Evolutionary conservation across 2,888 invertebrate genomes (phyloP), one percentile per base, ranked within the genome.

Genomic region (Epicampocera succincta): DNA sequence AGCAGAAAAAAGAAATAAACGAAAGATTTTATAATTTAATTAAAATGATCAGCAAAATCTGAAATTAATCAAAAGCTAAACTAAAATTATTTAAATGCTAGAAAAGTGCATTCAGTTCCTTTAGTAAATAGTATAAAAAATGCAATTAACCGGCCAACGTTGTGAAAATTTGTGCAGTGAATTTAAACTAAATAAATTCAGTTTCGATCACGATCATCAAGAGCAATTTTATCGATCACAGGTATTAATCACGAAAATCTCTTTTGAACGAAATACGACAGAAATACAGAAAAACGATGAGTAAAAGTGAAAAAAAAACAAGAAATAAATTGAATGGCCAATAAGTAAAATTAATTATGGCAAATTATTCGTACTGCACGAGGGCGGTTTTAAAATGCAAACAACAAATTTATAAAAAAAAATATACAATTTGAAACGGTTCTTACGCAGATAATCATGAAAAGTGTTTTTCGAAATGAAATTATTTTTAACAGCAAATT

Each of bases 201-300:
- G 90, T 29, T 90, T 90, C 56, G 84, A 87, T 56, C 88, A 87
- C 76, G 84, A 84, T 60, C 87, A 88, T 60, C 86, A 88, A 15
- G 90, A 90, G 56, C 85, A 89, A 65, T 91, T 91, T 85, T 89
- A 90, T 80, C 87, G 87, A 83, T 91, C 90, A 19, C 89, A 90
- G 89, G 91, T 89, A 87, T 84, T 66, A n/a, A n/a, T n/a, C n/a
- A 44, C 42, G 48, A 13, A 52, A 72, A 11, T 15, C n/a, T n/a
- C n/a, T n/a, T n/a, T n/a, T n/a, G n/a, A n/a, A n/a, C n/a, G n/a
- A n/a, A n/a, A n/a, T n/a, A n/a, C n/a, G n/a, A n/a, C n/a, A n/a
- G 12, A 5, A 2, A 46, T 12, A 2, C 4, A 6, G 0, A 17
- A 17, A 46, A 2, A 46, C 17, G 15, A 15, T 1, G 12, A 12